Evolutionary conservation across 2,797 vertebrate genomes (phyloP).

Genomic region (Atherinosoma microstoma): DNA sequence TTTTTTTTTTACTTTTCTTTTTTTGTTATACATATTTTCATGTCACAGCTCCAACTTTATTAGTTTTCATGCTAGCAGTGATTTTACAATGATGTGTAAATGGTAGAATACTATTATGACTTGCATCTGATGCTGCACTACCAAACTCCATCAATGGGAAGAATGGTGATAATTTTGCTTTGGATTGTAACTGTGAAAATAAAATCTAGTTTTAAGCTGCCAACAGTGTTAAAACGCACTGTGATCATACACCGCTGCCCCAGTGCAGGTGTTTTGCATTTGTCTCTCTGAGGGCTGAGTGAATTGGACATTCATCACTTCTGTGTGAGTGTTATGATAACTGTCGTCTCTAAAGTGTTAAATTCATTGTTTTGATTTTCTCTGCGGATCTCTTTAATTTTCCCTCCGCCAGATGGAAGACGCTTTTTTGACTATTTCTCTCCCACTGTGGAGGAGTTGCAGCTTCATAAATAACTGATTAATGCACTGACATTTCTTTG

Average conservation of each 20-base stretch:
- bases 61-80: not conserved
- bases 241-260: not conserved
- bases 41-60: not conserved
- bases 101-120: not conserved
- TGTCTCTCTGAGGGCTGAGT: constrained; percentile 27
- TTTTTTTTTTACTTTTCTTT: not conserved
- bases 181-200: not conserved
- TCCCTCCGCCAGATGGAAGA: constrained; percentile 45
- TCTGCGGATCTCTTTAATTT: constrained; percentile 55
- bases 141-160: not conserved
- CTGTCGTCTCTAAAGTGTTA: constrained; percentile 37
- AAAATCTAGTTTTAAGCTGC: constrained; percentile 1
- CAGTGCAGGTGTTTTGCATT: constrained; percentile 23
- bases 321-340: constrained; percentile 27
- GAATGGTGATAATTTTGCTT: not conserved
- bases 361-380: constrained; percentile 49
- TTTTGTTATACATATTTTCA: not conserved
- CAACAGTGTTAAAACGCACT: constrained; percentile 13
- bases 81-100: not conserved
- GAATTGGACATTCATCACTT: constrained; percentile 39
- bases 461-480: constrained; percentile 78
- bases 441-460: constrained; percentile 56
- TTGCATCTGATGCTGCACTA: not conserved
- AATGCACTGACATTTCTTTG: constrained; percentile 84
- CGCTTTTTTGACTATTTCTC: constrained; percentile 38